A percentile compares a stretch with the other conserved stretches of the same genome.
phyloP scores from a whole-genome alignment of 2,797 vertebrate species.

The Bothrops alternatus region DNA sequence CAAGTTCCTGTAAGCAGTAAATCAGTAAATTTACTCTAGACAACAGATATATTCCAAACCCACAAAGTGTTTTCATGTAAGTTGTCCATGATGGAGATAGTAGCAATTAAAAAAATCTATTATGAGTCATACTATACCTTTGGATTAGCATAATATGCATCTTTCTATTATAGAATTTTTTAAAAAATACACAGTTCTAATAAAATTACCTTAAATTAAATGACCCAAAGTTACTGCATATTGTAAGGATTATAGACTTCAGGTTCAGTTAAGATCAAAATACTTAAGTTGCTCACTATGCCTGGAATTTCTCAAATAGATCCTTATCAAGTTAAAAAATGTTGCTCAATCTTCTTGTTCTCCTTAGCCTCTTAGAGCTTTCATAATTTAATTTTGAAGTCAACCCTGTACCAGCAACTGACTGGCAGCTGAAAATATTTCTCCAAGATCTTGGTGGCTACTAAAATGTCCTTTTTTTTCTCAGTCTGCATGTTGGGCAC shows the following conservation, averaged over 20 bases:
- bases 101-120: neutral
- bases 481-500: neutral
- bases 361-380: neutral
- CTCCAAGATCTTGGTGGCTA: neutral
- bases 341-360: neutral
- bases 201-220: neutral
- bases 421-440: neutral
- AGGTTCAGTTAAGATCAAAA: neutral
- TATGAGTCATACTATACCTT: neutral
- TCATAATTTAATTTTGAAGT: neutral
- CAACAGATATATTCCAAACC: neutral
- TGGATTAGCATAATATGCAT: neutral
- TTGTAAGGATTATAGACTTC: neutral
- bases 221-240: neutral
- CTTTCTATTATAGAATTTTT: neutral
- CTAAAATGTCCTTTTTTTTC: neutral
- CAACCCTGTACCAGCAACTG: neutral
- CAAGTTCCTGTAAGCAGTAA: neutral
- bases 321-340: constrained; percentile 13
- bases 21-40: neutral
- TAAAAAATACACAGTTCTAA: neutral
- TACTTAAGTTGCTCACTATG: neutral
- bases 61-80: neutral
- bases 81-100: neutral
- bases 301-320: neutral